Base-by-base conservation (phyloP, 2,888 invertebrate species). In the Timandra comae region DNA sequence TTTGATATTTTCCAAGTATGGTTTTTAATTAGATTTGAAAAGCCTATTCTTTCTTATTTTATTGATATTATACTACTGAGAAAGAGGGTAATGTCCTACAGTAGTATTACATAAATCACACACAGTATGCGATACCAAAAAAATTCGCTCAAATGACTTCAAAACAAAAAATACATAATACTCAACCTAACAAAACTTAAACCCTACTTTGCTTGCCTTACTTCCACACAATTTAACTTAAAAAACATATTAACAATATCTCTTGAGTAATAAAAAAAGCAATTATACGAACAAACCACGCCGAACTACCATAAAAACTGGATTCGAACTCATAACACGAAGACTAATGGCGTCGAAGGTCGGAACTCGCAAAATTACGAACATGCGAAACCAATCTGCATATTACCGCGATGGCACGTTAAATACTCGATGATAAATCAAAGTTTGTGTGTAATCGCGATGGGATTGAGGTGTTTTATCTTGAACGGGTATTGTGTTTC, bases 221-320 rank as follows among this genome's bases (percentile, higher is more conserved):
- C 16, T 11, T 24, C 3, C 6, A 10, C n/a, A n/a, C 24, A 24
- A 5, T 8, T 10, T 9, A 8, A 5, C 24, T 9, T 4, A 46
- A 49, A 46, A 43, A 43, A 36, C 30, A 36, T 33, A 43, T 43
- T 38, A 46, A 43, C 42, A 42, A 43, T 41, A 45, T 49, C 42
- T 45, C 34, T 10, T 8, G 3, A 24, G 28, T 36, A 33, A 33
- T 49, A 49, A 49, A 46, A n/a, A 29, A 33, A 36, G 32, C 41
- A 42, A 46, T 49, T 43, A 49, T 44, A 43, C 42, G 40, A 35
- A 22, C 24, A 24, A 42, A 42, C 43, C 46, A 49, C 49, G 49
- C 49, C 46, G 46, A 49, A 46, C 42, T 41, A 46, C 43, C 46
- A 46, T 49, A 46, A 49, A 47, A 49, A 49, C 48, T 48, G 38